phyloP scores from a whole-genome alignment of 1,140 invertebrate species.

The Dryas iulia region DNA sequence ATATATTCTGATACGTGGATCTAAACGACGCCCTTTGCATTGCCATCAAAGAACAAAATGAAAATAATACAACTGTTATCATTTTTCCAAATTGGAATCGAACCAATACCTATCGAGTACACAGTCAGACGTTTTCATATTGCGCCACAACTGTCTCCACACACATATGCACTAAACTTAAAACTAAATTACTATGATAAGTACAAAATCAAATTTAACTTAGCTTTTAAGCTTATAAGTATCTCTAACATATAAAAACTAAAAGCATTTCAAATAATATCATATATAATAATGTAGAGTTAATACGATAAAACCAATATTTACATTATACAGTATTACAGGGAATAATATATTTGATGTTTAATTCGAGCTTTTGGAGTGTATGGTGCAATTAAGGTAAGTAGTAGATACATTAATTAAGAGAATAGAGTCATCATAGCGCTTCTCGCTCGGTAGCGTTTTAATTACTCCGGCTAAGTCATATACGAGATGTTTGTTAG shows the following conservation, averaged over 20 bases:
- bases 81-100: too few relatives aligned
- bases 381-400: conserved; percentile 16
- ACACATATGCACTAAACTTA: too few relatives aligned
- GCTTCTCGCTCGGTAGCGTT: conserved; percentile 22
- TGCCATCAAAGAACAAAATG: too few relatives aligned
- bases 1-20: too few relatives aligned
- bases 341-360: conserved; percentile 24
- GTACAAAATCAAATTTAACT: neutral
- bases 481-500: conserved; percentile 17
- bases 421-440: conserved; percentile 29
- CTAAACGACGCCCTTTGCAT: too few relatives aligned
- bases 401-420: conserved; percentile 35
- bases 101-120: too few relatives aligned
- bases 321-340: conserved; percentile 27
- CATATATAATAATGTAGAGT: conserved; percentile 28
- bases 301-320: conserved; percentile 34
- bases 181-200: neutral
- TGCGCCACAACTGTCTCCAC: too few relatives aligned
- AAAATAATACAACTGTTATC: too few relatives aligned
- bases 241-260: neutral
- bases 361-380: conserved; percentile 24
- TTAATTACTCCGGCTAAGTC: conserved; percentile 29
- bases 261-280: conserved; percentile 17
- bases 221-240: neutral
- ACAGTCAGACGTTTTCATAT: too few relatives aligned